Base-by-base conservation (phyloP, 2,113 vertebrate species). In the Mungos mungo region DNA sequence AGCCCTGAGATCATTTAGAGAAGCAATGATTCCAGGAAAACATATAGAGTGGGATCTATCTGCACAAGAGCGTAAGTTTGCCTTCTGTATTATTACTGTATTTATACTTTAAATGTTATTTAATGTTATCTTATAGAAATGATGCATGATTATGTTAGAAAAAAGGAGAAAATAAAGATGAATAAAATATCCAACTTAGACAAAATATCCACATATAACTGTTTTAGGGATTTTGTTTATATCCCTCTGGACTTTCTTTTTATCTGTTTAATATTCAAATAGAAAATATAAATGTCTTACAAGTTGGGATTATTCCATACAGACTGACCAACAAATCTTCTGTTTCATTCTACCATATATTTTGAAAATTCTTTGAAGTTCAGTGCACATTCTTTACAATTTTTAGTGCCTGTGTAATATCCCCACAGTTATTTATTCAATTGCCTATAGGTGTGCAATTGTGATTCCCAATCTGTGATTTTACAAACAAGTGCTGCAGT, bases 41-140 rank as follows among this genome's bases (percentile, higher is more conserved):
- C 35, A 35, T 45, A 2, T 2, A 38, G 6, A 65, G 14, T 69
- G 25, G 31, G n/a, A 29, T 88, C 5, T 65, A 47, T 52, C 21
- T 81, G 29, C 29, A 50, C 60, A 66, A 66, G 38, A 74, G 6
- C 41, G 3, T 33, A 45, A 52, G 23, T 29, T 95, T 6, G 23
- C 77, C 74, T 96, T 79, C 60, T 50, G 9, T 96, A 47, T 52
- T 66, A 74, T 65, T 89, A 86, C 77, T 86, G 68, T 77, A 13
- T 77, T 79, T 90, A 57, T 50, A 88, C 13, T 97, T 93, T 87
- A 89, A 83, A 86, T 82, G 33, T 76, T 63, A 90, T 38, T 47
- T 66, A 35, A 21, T 79, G 9, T 81, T 65, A 23, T 71, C 10
- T 93, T 85, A 31, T 29, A 88, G 77, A 85, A 92, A 35, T 21